These are phyloP conservation scores for Fulica atra DNA, from an alignment of 2,113 vertebrate species.

Conservation along the genomic window DNA sequence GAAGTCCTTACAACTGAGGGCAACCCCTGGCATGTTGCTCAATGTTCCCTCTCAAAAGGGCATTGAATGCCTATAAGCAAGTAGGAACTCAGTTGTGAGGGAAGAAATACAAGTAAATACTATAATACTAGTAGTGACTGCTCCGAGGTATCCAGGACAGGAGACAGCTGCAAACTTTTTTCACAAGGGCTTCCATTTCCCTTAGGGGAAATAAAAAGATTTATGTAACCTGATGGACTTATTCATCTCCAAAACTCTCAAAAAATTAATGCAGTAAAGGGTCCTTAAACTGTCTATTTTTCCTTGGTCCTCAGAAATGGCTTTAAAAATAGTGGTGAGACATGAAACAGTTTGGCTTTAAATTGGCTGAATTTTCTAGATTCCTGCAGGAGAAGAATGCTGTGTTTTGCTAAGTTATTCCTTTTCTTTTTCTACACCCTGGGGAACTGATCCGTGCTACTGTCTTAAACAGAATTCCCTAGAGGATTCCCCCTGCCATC, in stretches of 20 bases:
- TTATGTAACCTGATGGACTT: not conserved
- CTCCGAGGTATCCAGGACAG: not conserved
- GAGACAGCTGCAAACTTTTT: not conserved
- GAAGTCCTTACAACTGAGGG: not conserved
- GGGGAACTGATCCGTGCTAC: not conserved
- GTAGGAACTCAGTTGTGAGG: not conserved
- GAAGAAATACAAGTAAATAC: not conserved
- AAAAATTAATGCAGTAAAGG: not conserved
- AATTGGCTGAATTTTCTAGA: not conserved
- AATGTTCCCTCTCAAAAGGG: not conserved
- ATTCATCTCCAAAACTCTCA: not conserved
- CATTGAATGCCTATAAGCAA: not conserved
- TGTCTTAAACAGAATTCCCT: not conserved
- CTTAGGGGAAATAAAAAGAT: not conserved
- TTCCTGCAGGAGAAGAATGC: not conserved
- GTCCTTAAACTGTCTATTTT: not conserved
- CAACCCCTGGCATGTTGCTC: not conserved
- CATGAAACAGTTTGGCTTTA: not conserved
- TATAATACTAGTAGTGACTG: not conserved
- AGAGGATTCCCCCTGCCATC: not conserved
- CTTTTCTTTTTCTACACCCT: not conserved
- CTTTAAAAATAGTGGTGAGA: not conserved
- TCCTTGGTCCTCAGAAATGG: not conserved
- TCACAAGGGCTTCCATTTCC: not conserved
- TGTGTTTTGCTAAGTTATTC: not conserved